phyloP scores from a whole-genome alignment of 2,113 vertebrate genomes.

The Dascyllus trimaculatus region DNA sequence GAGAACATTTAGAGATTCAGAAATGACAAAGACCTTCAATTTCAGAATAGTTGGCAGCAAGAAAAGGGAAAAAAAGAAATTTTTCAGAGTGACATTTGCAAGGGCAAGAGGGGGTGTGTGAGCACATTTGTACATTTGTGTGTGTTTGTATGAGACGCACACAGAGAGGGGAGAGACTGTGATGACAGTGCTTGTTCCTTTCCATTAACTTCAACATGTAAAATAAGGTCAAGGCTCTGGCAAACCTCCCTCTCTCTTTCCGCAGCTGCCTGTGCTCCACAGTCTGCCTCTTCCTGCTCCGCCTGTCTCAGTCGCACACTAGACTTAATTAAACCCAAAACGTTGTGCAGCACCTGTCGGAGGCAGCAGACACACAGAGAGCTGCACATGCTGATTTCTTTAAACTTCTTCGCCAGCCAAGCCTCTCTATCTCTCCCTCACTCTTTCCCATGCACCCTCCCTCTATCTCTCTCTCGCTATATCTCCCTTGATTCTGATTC shows the following conservation, averaged over 20 bases:
- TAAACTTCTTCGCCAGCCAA: slow-evolving; percentile 44
- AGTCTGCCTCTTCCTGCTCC: slow-evolving; percentile 43
- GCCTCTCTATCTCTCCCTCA: neutral
- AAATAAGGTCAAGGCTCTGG: slow-evolving; percentile 81
- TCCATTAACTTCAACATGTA: slow-evolving; percentile 79
- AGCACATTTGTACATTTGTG: slow-evolving; percentile 40
- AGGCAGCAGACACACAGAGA: slow-evolving; percentile 40
- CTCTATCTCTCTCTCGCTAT: neutral
- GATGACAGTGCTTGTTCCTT: slow-evolving; percentile 79
- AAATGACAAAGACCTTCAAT: slow-evolving; percentile 52
- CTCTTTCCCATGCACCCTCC: neutral
- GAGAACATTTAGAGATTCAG: slow-evolving; percentile 51
- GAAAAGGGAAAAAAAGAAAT: neutral
- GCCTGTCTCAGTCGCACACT: slow-evolving; percentile 42
- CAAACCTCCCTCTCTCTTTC: slow-evolving; percentile 56
- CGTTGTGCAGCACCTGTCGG: slow-evolving; percentile 61
- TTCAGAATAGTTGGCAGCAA: slow-evolving; percentile 27
- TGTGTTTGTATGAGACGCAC: slow-evolving; percentile 34
- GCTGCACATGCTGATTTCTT: slow-evolving; percentile 49
- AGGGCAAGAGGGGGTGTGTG: slow-evolving; percentile 31
- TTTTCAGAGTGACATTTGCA: slow-evolving; percentile 48
- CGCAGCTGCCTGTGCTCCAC: slow-evolving; percentile 49
- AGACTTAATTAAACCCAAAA: slow-evolving; percentile 74
- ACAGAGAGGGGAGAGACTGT: slow-evolving; percentile 54
- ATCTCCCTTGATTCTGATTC: slow-evolving; percentile 39